Evolutionary conservation across 1,140 invertebrate species (phyloP).

Genomic region (Solenopsis invicta): DNA sequence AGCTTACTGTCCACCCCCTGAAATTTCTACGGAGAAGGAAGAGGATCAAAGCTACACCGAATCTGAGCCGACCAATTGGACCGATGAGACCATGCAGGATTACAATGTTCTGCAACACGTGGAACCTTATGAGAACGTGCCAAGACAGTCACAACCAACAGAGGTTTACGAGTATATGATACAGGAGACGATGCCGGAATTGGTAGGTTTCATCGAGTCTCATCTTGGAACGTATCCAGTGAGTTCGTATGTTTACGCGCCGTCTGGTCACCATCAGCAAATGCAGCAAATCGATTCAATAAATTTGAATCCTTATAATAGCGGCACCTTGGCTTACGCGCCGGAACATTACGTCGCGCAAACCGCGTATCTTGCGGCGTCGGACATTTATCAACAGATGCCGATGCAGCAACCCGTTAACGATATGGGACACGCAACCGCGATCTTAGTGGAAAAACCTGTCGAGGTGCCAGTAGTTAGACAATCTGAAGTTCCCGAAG

Average conservation of each 20-base stretch:
- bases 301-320: conserved; percentile 74
- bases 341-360: conserved; percentile 76
- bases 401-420: conserved; percentile 43
- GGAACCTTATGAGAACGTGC: conserved; percentile 51
- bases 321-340: conserved; percentile 73
- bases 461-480: neutral
- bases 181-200: conserved; percentile 84
- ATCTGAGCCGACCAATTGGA: conserved; percentile 65
- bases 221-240: conserved; percentile 81
- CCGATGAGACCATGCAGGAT: conserved; percentile 69
- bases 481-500: conserved; percentile 2
- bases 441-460: conserved; percentile 32
- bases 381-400: conserved; percentile 77
- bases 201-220: conserved; percentile 87
- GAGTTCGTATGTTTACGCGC: conserved; percentile 80
- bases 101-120: conserved; percentile 67
- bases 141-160: conserved; percentile 40
- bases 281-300: conserved; percentile 74
- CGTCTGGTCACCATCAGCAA: conserved; percentile 71
- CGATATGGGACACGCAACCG: neutral
- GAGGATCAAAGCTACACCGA: conserved; percentile 33
- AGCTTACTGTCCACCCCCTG: neutral
- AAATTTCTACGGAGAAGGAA: neutral
- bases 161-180: conserved; percentile 86
- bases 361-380: conserved; percentile 73